These are phyloP conservation scores for Calliphora vomitoria DNA, from an alignment of 2,888 invertebrate genomes.

Conservation along the genomic window DNA sequence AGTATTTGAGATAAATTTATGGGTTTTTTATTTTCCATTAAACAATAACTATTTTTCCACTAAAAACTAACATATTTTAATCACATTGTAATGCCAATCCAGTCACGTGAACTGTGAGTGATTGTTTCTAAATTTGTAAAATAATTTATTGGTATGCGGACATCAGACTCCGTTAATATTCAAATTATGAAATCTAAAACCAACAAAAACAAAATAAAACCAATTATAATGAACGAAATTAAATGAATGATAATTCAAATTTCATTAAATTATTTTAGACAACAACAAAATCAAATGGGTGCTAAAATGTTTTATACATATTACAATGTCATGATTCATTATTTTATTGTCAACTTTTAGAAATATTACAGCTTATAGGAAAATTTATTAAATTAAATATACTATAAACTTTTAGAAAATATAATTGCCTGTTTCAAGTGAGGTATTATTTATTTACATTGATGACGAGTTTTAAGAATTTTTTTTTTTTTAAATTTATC, in stretches of 20 bases:
- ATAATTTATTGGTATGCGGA: background rate
- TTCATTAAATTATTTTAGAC: background rate
- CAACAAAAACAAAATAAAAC: background rate
- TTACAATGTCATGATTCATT: background rate
- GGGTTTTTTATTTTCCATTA: background rate
- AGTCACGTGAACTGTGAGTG: conserved; percentile 2
- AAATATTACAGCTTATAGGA: too few relatives aligned
- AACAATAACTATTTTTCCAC: background rate
- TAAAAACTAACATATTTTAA: background rate
- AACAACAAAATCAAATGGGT: background rate
- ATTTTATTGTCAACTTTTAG: too few relatives aligned
- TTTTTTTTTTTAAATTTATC: too few relatives aligned
- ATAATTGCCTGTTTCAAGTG: too few relatives aligned
- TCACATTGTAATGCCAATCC: background rate
- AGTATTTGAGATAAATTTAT: background rate
- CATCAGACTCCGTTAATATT: background rate
- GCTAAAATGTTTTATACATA: background rate
- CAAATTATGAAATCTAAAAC: conserved; percentile 10
- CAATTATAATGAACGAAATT: background rate
- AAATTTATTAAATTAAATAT: too few relatives aligned
- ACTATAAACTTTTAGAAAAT: too few relatives aligned
- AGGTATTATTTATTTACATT: too few relatives aligned
- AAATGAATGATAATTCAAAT: background rate
- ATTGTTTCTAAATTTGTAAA: background rate
- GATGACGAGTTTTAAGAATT: too few relatives aligned